These are phyloP conservation scores for Aleiodes alternator DNA, from an alignment of 2,888 invertebrate species.

Conservation along the genomic window DNA sequence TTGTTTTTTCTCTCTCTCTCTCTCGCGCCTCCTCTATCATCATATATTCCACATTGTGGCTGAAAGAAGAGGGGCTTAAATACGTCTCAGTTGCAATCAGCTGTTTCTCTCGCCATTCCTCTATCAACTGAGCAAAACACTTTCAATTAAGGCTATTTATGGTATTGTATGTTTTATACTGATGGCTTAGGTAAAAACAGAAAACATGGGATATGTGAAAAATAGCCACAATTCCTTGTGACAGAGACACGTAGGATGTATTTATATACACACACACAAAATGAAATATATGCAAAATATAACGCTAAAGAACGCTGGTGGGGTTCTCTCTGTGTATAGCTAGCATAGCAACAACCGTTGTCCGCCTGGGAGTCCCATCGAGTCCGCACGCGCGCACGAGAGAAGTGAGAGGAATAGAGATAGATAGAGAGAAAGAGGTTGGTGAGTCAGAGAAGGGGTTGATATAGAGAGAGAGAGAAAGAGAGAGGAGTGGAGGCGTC, in stretches of 20 bases:
- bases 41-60: background rate
- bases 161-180: background rate
- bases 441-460: background rate
- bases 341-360: constrained; percentile 62
- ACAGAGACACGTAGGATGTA: constrained; percentile 34
- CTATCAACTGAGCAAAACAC: background rate
- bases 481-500: constrained; percentile 18
- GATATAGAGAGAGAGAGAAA: constrained; percentile 7
- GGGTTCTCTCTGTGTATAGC: constrained; percentile 54
- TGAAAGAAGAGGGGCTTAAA: background rate
- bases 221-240: constrained; percentile 24
- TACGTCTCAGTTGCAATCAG: constrained; percentile 28
- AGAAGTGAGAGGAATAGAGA: constrained; percentile 27
- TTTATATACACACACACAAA: constrained; percentile 37
- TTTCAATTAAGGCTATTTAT: constrained; percentile 32
- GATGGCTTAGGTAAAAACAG: background rate
- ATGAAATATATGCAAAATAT: constrained; percentile 25
- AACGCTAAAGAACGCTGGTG: constrained; percentile 17
- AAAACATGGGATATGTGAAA: constrained; percentile 19
- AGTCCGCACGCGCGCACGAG: constrained; percentile 56
- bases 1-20: constrained; percentile 9
- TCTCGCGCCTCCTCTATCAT: background rate
- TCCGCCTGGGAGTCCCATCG: constrained; percentile 58
- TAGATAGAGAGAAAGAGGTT: constrained; percentile 36
- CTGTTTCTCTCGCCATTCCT: constrained; percentile 15